These are phyloP conservation scores for Gymnosoma rotundatum DNA, from an alignment of 2,888 invertebrate species.

Conservation along the genomic window DNA sequence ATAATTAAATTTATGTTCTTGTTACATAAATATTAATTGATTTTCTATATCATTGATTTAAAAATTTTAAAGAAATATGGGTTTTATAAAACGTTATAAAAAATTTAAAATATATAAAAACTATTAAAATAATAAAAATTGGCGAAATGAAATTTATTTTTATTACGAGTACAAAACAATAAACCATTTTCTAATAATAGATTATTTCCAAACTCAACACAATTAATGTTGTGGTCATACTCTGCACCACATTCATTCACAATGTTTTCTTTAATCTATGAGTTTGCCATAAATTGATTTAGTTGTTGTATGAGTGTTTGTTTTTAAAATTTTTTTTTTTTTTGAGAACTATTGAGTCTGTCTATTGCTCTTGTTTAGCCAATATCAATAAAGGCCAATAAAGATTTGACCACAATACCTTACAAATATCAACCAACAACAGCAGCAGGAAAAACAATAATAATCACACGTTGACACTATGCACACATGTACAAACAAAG, in stretches of 20 bases:
- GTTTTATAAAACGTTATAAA: no score
- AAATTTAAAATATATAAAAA: slow-evolving; percentile 1
- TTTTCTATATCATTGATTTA: no score
- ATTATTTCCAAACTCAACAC: slow-evolving; percentile 54
- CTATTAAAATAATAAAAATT: no score
- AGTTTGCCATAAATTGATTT: slow-evolving; percentile 42
- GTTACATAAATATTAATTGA: no score
- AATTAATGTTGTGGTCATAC: slow-evolving; percentile 59
- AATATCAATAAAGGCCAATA: slow-evolving; percentile 63
- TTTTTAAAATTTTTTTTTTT: slow-evolving; percentile 7
- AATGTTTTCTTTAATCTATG: slow-evolving; percentile 39
- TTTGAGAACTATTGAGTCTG: not conserved
- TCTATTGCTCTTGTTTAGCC: slow-evolving; percentile 25
- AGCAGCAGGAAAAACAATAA: slow-evolving; percentile 25
- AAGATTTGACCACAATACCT: slow-evolving; percentile 63
- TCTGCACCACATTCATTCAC: slow-evolving; percentile 30
- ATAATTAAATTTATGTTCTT: no score
- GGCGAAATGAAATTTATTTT: slow-evolving; percentile 52
- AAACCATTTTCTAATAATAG: slow-evolving; percentile 49
- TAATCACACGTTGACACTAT: slow-evolving; percentile 19
- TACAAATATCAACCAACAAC: slow-evolving; percentile 30
- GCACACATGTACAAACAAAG: slow-evolving; percentile 3
- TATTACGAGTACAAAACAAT: slow-evolving; percentile 39
- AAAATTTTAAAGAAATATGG: no score
- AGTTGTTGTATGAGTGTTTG: not conserved